Conservation (phyloP, 2,888 invertebrate species). For the Pterostichus madidus region DNA sequence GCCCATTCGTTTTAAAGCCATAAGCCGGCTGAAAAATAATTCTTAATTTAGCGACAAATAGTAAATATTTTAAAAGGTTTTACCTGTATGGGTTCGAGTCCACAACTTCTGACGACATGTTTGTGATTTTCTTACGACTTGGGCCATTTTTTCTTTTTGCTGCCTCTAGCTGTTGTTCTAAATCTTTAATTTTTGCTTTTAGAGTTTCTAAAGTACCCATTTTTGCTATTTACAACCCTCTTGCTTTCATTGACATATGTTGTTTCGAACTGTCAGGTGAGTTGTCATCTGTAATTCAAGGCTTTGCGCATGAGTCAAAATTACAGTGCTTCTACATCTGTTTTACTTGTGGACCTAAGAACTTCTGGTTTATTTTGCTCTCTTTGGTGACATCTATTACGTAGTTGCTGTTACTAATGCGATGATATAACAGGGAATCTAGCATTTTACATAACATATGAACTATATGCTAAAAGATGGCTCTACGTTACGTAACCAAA, state of each 20-base stretch:
- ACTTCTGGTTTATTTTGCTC: too few relatives aligned
- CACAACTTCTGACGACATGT: constrained; percentile 97
- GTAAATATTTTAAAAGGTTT: constrained; percentile 64
- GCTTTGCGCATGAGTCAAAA: neutral
- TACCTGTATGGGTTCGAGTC: constrained; percentile 99
- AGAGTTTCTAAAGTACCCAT: constrained; percentile 83
- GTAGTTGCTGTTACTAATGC: too few relatives aligned
- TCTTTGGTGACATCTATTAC: too few relatives aligned
- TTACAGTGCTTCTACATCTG: too few relatives aligned
- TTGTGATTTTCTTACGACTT: constrained; percentile 86
- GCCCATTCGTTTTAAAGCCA: constrained; percentile 99
- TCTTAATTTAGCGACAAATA: neutral
- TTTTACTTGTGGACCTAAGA: too few relatives aligned
- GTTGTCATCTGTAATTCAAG: neutral
- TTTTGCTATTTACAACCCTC: constrained; percentile 72
- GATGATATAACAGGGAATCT: too few relatives aligned
- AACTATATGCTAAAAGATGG: too few relatives aligned
- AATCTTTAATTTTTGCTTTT: constrained; percentile 81
- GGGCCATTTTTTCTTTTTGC: constrained; percentile 73
- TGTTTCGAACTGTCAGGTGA: constrained; percentile 11
- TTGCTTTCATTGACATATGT: neutral
- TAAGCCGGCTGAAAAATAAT: constrained; percentile 86
- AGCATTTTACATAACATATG: too few relatives aligned
- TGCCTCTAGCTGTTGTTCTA: constrained; percentile 83
- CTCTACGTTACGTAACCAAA: too few relatives aligned